phyloP scores from a whole-genome alignment of 92 coral and sea anemone genomes.

The Palythoa heliodiscus region DNA sequence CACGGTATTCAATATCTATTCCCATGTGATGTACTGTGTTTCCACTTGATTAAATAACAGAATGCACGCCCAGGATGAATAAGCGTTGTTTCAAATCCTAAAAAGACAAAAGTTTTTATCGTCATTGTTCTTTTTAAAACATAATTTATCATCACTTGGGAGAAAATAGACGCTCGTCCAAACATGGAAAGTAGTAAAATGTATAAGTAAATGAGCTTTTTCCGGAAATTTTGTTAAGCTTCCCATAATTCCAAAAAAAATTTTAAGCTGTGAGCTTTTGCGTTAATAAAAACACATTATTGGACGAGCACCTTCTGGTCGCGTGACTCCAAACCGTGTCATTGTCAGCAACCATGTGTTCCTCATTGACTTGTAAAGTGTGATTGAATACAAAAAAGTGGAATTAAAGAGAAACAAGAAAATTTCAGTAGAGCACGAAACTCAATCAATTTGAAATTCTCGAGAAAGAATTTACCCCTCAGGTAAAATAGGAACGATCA shows the following conservation, averaged over 20 bases:
- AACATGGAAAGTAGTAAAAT: constrained; percentile 7
- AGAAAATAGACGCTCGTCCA: background rate
- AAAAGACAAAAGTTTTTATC: constrained; percentile 10
- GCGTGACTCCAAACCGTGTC: too few species aligned
- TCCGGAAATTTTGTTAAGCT: background rate
- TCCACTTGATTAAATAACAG: constrained; percentile 7
- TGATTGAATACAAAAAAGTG: too few species aligned
- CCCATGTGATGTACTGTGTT: background rate
- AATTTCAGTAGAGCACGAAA: too few species aligned
- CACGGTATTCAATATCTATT: constrained; percentile 14
- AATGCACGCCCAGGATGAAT: background rate
- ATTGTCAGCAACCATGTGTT: too few species aligned
- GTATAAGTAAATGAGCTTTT: background rate
- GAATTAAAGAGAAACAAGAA: too few species aligned
- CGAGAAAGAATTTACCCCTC: too few species aligned
- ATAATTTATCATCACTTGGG: background rate
- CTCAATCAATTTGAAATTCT: too few species aligned
- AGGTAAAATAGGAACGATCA: too few species aligned
- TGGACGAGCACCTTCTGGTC: background rate
- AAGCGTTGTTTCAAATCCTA: background rate
- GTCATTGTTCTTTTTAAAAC: constrained; percentile 3
- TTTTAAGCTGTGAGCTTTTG: background rate
- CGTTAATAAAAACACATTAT: background rate
- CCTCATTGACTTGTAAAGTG: too few species aligned
- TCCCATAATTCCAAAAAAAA: background rate